Percentiles rank a stretch among this genome's conserved stretches.
Evolutionary conservation across 2,888 invertebrate genomes (phyloP).

Genomic region (Neria commutata): DNA sequence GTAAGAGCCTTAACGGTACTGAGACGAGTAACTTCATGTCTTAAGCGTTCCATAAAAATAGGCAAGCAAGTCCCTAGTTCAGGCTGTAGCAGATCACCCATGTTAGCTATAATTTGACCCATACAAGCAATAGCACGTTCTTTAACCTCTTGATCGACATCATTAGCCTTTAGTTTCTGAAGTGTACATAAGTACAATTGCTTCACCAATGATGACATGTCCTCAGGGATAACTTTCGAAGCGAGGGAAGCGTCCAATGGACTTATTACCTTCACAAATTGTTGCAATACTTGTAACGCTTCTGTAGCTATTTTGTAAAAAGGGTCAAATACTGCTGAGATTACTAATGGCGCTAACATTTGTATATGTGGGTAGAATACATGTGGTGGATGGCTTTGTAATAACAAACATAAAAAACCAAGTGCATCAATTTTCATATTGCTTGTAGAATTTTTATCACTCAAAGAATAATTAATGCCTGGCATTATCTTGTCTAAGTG

Average conservation of each 20-base stretch:
- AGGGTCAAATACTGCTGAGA: constrained; percentile 88
- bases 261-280: constrained; percentile 90
- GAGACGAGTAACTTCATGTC: constrained; percentile 95
- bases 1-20: constrained; percentile 96
- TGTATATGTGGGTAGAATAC: constrained; percentile 83
- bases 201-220: constrained; percentile 78
- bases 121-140: constrained; percentile 97
- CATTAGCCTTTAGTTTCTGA: constrained; percentile 86
- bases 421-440: constrained; percentile 98
- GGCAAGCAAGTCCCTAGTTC: constrained; percentile 88
- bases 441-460: constrained; percentile 92
- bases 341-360: constrained; percentile 81
- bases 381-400: constrained; percentile 59
- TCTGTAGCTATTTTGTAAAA: constrained; percentile 99
- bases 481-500: constrained; percentile 86
- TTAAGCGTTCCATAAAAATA: constrained; percentile 91
- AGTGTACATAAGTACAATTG: constrained; percentile 85
- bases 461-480: constrained; percentile 86
- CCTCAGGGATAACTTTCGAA: constrained; percentile 65
- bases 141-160: constrained; percentile 99
- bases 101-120: constrained; percentile 91
- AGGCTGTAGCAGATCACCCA: constrained; percentile 82
- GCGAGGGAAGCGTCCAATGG: constrained; percentile 64
- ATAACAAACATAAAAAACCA: constrained; percentile 73
- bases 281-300: constrained; percentile 90